phyloP scores from a whole-genome alignment of 2,797 vertebrate species.

The Buphagus erythrorhynchus region DNA sequence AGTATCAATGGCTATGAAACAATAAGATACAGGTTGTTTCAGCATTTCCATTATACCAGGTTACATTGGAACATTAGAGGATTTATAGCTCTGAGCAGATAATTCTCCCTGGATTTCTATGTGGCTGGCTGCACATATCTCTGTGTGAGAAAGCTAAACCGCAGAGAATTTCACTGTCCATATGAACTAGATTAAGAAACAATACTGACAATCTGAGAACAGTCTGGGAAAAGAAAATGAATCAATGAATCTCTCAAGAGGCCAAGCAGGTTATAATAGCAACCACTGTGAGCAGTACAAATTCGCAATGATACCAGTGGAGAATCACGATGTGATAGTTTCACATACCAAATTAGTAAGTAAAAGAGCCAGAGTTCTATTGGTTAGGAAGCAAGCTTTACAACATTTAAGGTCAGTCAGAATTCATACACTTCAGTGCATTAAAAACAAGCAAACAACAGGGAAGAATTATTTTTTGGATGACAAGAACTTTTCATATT shows the following conservation, averaged over 20 bases:
- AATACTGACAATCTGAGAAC: conserved; percentile 51
- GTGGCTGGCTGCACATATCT: conserved; percentile 13
- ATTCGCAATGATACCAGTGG: background rate
- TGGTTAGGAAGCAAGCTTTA: background rate
- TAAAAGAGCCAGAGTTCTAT: background rate
- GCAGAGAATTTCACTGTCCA: conserved; percentile 28
- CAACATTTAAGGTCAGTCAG: background rate
- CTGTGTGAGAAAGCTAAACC: conserved; percentile 24
- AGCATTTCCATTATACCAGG: background rate
- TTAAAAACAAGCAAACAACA: background rate
- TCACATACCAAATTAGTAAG: background rate
- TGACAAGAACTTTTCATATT: background rate
- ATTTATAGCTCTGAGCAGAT: conserved; percentile 38
- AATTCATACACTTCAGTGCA: background rate
- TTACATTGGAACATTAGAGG: background rate
- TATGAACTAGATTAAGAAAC: conserved; percentile 65
- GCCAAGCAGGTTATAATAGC: background rate
- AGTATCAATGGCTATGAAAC: background rate
- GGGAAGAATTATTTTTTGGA: background rate
- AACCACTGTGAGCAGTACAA: background rate
- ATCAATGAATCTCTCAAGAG: conserved; percentile 34
- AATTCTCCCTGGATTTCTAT: conserved; percentile 3
- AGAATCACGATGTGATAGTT: background rate
- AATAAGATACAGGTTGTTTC: background rate
- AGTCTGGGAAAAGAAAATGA: conserved; percentile 43